A percentile compares a stretch with the other conserved stretches of the same genome.
These are phyloP conservation scores for Petrophora chlorosata DNA, from an alignment of 2,888 invertebrate genomes.

Conservation along the genomic window DNA sequence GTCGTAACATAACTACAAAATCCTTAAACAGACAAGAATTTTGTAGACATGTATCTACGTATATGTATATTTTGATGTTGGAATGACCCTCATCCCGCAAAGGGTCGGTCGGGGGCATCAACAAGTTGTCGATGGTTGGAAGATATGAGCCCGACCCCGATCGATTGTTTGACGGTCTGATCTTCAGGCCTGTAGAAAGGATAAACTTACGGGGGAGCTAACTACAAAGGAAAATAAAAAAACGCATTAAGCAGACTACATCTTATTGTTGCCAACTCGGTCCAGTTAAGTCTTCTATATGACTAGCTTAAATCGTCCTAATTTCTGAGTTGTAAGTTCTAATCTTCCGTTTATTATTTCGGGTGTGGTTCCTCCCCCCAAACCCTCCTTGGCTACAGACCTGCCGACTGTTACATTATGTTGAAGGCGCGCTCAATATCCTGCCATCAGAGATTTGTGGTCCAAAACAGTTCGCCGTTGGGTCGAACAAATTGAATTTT, in stretches of 20 bases:
- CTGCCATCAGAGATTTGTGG: conserved; percentile 14
- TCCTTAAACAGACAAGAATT: too few species aligned
- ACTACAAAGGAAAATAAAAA: too few species aligned
- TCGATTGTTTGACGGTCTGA: conserved; percentile 15
- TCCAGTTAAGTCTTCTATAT: too few species aligned
- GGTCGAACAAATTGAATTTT: conserved; percentile 19
- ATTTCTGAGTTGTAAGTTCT: too few species aligned
- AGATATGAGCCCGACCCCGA: conserved; percentile 28
- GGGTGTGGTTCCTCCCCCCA: too few species aligned
- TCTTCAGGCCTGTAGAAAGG: conserved; percentile 2
- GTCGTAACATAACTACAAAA: too few species aligned
- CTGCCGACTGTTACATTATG: conserved; percentile 15
- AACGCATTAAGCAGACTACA: too few species aligned
- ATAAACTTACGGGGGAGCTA: too few species aligned
- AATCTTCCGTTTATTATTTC: too few species aligned
- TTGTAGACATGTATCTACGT: too few species aligned
- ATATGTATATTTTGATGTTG: conserved; percentile 6
- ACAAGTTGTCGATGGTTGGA: conserved; percentile 34
- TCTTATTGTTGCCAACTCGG: too few species aligned
- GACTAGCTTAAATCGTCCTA: too few species aligned
- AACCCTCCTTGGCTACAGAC: not conserved
- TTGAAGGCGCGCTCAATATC: conserved; percentile 8
- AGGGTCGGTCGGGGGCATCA: conserved; percentile 27
- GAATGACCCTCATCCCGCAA: conserved; percentile 27
- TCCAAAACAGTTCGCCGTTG: conserved; percentile 11